Base-by-base conservation (phyloP, 2,888 invertebrate genomes). In the Chaetogeoica ovagalla region DNA sequence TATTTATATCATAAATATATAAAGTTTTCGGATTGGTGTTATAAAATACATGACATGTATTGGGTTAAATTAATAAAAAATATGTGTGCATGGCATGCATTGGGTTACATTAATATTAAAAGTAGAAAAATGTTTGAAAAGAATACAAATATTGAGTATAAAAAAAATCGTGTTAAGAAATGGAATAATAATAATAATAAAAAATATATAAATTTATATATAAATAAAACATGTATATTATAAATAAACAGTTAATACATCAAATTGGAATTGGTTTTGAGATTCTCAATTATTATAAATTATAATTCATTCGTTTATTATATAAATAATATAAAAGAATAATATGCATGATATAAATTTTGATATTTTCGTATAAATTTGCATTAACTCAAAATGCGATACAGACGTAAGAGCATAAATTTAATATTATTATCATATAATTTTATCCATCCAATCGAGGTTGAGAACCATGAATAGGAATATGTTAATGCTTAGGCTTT, bases 401-500 rank as follows among this genome's bases (percentile, higher is more conserved):
- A 77, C 60, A 69, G 55, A 79, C 63, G 21, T 71, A 79, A 82
- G 62, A 81, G 66, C 72, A 81, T 71, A 73, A 81, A 43, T 43
- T 63, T 59, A 68, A 81, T 75, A 75, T 48, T 11, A 19, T 17
- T 55, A 55, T 55, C 11, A 55, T 60, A 75, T 81, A 81, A 23
- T 75, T n/a, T 71, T 66, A 65, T 70, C 71, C 62, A 48, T 81
- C 37, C 73, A 37, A 63, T 75, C 55, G 59, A 66, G 62, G 48
- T 60, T 23, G 48, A 48, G 59, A 76, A 66, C 68, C 59, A 57
- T 55, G 57, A 39, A 43, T 66, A 66, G 75, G 73, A 75, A 65
- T n/a, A n/a, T 75, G 30, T 48, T 70, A 30, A 76, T 81, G 84
- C 86, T 91, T 90, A 92, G 87, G 91, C 92, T 84, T 90, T 90